Evolutionary conservation across 2,113 vertebrate genomes (phyloP).

Genomic region (Myodes glareolus): DNA sequence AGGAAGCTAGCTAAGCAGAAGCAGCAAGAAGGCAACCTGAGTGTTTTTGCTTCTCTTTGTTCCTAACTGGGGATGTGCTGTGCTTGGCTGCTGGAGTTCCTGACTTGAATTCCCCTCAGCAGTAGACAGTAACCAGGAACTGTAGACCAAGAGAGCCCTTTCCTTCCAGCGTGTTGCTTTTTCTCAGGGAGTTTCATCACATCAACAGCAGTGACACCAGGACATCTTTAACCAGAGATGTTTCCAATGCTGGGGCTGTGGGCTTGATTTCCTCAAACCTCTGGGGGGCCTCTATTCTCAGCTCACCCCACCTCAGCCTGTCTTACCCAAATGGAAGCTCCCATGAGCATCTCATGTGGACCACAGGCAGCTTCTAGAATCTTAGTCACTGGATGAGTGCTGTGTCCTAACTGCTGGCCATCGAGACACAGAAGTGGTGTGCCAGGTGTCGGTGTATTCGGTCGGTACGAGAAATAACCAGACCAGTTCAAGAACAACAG

Average conservation of each 20-base stretch:
- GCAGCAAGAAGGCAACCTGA: too few species aligned
- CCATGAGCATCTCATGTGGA: background rate
- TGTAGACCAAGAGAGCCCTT: background rate
- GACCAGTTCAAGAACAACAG: too few species aligned
- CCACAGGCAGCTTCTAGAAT: background rate
- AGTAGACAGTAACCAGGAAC: background rate
- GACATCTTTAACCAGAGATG: background rate
- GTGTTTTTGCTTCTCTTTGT: background rate
- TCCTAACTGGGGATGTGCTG: background rate
- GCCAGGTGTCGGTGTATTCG: too few species aligned
- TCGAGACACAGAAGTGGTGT: too few species aligned
- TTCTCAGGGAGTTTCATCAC: background rate
- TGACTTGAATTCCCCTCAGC: background rate
- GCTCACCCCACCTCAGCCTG: background rate
- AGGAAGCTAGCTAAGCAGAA: background rate
- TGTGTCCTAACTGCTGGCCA: rapidly evolving
- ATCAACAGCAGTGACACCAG: background rate
- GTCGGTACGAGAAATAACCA: too few species aligned
- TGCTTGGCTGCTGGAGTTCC: background rate
- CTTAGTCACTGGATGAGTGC: background rate
- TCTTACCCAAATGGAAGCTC: background rate
- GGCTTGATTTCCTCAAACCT: background rate
- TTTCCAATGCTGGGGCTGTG: background rate
- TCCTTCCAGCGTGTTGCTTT: background rate
- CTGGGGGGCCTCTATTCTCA: background rate